Evolutionary conservation across 2,888 invertebrate genomes (phyloP).

Genomic region (Idaea straminata): DNA sequence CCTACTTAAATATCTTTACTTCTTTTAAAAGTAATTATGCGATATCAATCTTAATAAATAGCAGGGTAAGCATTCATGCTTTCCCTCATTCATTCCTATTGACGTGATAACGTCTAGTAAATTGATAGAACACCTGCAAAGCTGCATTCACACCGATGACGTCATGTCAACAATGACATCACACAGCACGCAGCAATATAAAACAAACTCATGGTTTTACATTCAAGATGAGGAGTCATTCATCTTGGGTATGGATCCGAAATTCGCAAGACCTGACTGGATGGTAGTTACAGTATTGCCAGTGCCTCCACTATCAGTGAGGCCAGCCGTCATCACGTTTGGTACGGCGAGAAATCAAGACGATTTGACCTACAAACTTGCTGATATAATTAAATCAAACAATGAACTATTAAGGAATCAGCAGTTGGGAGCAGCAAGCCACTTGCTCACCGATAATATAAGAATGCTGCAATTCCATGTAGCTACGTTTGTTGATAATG

Average conservation of each 20-base stretch:
- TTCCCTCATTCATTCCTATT: too few species aligned
- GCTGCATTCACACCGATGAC: too few species aligned
- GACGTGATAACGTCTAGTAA: too few species aligned
- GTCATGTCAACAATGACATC: too few species aligned
- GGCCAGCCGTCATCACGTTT: conserved; percentile 99
- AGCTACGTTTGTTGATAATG: conserved; percentile 98
- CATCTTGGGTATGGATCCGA: conserved; percentile 97
- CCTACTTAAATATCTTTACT: neutral
- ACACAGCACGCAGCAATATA: too few species aligned
- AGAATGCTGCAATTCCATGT: conserved; percentile 99
- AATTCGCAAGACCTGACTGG: conserved; percentile 99
- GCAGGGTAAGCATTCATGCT: too few species aligned
- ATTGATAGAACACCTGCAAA: too few species aligned
- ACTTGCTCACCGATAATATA: conserved; percentile 97
- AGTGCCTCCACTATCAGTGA: conserved; percentile 96
- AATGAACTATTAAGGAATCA: conserved; percentile 97
- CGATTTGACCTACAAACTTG: conserved; percentile 98
- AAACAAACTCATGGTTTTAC: conserved; percentile 14
- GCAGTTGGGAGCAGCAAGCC: conserved; percentile 97
- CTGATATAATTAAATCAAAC: conserved; percentile 99
- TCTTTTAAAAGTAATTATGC: neutral
- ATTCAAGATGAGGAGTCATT: conserved; percentile 94
- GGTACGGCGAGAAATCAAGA: conserved; percentile 99
- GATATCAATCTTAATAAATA: neutral
- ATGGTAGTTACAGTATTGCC: conserved; percentile 99